These are phyloP conservation scores for Slavum lentiscoides DNA, from an alignment of 2,888 invertebrate genomes.

Conservation along the genomic window DNA sequence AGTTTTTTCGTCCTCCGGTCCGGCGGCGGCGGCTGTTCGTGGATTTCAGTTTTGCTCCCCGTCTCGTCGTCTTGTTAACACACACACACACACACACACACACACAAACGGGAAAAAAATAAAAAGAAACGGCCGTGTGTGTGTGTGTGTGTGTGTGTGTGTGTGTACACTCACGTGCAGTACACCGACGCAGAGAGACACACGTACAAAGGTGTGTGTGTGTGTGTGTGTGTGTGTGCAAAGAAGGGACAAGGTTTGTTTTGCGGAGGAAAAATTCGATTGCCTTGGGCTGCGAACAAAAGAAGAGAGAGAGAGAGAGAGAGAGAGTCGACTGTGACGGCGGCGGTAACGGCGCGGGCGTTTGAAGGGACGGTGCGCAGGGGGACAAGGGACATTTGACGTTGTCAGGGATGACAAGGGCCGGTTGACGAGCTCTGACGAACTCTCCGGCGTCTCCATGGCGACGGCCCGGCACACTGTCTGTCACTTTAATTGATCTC, in stretches of 20 bases:
- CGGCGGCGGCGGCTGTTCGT: neutral
- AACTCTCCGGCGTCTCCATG: slow-evolving; percentile 51
- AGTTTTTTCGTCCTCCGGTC: neutral
- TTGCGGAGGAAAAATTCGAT: slow-evolving; percentile 51
- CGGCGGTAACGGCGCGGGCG: neutral
- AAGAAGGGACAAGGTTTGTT: slow-evolving; percentile 22
- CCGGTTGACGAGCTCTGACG: slow-evolving; percentile 54
- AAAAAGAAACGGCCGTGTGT: neutral
- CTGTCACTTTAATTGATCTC: slow-evolving; percentile 54
- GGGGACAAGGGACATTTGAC: slow-evolving; percentile 48
- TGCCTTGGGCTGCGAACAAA: slow-evolving; percentile 47
- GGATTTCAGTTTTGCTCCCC: neutral
- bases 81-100: neutral
- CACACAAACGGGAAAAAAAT: neutral
- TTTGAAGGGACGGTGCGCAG: neutral
- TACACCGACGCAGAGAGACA: neutral
- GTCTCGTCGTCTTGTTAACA: neutral
- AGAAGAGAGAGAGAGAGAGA: neutral
- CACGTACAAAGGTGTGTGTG: neutral
- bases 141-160: neutral
- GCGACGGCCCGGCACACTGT: slow-evolving; percentile 52
- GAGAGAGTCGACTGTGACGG: neutral
- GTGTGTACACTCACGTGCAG: neutral
- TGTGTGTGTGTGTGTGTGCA: neutral
- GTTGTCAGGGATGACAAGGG: slow-evolving; percentile 54